Evolutionary conservation across 2,888 invertebrate species (phyloP).

Genomic region (Caenorhabditis sp.): DNA sequence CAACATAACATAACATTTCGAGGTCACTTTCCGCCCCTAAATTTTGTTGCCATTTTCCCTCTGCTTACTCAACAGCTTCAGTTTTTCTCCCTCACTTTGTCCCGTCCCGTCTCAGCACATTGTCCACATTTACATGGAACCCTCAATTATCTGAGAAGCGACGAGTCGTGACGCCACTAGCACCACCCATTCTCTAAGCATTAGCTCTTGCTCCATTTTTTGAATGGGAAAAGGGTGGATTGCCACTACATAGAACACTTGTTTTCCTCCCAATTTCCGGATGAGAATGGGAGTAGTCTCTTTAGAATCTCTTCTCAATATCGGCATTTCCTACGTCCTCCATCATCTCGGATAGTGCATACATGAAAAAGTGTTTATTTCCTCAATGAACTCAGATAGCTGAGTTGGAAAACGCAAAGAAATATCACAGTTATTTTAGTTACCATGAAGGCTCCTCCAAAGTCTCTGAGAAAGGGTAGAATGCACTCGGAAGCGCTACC

Average conservation of each 20-base stretch:
- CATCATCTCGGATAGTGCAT: background rate
- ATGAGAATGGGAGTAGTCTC: background rate
- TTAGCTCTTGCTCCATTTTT: background rate
- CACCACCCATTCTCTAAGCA: conserved; percentile 8
- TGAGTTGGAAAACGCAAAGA: too few relatives aligned
- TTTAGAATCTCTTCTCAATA: background rate
- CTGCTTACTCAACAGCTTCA: background rate
- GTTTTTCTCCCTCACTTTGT: background rate
- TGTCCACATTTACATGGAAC: conserved; percentile 7
- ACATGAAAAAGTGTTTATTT: background rate
- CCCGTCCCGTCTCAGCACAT: background rate
- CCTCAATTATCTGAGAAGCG: background rate
- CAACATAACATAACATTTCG: background rate
- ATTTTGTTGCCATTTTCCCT: too few relatives aligned
- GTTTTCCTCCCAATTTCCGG: conserved; percentile 6
- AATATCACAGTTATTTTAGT: background rate
- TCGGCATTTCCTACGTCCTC: background rate
- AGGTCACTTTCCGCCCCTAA: conserved; percentile 9
- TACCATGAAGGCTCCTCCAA: background rate
- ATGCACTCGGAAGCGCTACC: background rate
- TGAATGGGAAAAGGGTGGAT: background rate
- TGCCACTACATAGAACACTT: conserved; percentile 6
- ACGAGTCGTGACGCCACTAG: background rate
- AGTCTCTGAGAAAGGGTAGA: background rate
- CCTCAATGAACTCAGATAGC: background rate